Evolutionary conservation across 2,797 vertebrate species (phyloP), one percentile per base, ranked within the genome.

Genomic region (Enteromius treurensis): DNA sequence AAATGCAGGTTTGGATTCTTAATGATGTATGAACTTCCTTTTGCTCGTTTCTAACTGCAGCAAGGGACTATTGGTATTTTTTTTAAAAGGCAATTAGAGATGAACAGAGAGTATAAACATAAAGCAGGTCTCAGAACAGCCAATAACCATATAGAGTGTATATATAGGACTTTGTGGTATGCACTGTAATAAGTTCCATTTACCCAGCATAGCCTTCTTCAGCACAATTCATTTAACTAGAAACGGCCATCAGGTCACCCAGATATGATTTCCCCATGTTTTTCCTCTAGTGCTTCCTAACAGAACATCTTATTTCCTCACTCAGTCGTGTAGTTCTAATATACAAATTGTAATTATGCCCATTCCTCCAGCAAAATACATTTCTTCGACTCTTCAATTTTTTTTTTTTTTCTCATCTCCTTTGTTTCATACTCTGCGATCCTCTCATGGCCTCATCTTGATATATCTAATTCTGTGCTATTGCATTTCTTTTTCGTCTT

Each of bases 1-100:
- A 91, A 90, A 93, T 91, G 90, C 87, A 86, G 84, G 86, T 90
- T 88, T 85, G 90, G 85, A 91, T 90, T 88, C 86, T 88, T 91
- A 88, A 92, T 82, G 89, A 90, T 91, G 89, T 89, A 90, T 89
- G 77, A 84, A 87, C 74, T 69, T 74, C 47, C 70, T 84, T 79
- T 84, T 70, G 71, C 81, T 88, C 26, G 84, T 90, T 91, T 91
- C 91, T 90, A 88, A 91, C 67, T 91, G 78, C 80, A 88, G 86
- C 85, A 1, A 74, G 89, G 89, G 89, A 91, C 87, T 89, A 85
- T n/a, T 86, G 76, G 37, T 77, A 23, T 90, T 89, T 91, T 53
- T 26, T 29, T 80, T 2, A 86, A 91, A 91, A 90, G 90, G 89
- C 89, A 91, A 93, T 93, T 92, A 90, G 83, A 58, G 82, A 86